phyloP scores from a whole-genome alignment of 2,113 vertebrate species.

The Gallinago paraguaiae region DNA sequence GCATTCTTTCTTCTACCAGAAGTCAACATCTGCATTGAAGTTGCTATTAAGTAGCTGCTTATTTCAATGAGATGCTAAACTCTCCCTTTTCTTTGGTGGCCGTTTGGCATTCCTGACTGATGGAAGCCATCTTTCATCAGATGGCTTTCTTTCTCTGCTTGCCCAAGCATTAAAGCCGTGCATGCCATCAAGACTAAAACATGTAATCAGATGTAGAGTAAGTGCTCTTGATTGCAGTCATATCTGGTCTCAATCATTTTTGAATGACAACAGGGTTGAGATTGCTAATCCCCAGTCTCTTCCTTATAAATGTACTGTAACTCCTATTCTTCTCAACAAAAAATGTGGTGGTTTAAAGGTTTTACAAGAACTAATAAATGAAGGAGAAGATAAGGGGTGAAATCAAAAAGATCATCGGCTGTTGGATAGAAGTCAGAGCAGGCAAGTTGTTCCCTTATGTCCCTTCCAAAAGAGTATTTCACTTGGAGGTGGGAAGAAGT shows the following conservation, averaged over 20 bases:
- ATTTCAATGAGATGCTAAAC: background rate
- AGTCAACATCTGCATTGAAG: background rate
- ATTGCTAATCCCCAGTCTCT: background rate
- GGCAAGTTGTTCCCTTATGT: background rate
- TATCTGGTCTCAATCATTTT: background rate
- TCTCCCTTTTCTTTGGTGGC: background rate
- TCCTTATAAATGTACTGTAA: background rate
- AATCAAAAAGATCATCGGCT: background rate
- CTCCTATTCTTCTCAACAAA: background rate
- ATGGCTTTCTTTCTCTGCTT: background rate
- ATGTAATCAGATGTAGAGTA: background rate
- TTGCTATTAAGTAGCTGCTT: background rate
- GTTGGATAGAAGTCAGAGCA: background rate
- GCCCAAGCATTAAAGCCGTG: background rate
- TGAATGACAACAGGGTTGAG: background rate
- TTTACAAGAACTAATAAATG: background rate
- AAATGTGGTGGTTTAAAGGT: background rate
- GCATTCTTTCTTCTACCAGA: background rate
- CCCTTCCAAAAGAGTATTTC: background rate
- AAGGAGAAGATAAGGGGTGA: background rate
- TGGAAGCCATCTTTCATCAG: background rate
- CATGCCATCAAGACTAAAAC: background rate
- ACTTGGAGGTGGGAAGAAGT: background rate
- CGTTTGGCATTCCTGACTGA: background rate
- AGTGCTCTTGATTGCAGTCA: background rate